Conservation (phyloP, 2,113 vertebrate species). For the Anas platyrhynchos region DNA sequence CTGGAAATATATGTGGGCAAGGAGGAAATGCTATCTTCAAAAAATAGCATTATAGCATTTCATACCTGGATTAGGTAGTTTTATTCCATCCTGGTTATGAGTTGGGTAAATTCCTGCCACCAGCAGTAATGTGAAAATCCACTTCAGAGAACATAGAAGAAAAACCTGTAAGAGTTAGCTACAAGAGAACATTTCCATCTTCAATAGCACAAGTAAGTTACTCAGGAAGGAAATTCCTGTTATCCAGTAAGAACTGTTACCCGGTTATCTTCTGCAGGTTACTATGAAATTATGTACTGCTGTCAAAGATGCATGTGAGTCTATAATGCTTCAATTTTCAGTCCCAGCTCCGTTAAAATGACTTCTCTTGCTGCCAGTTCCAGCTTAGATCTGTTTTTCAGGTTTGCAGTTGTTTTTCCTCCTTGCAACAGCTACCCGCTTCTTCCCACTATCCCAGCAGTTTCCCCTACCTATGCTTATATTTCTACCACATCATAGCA, state of each 20-base stretch:
- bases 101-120: not conserved
- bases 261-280: slow-evolving; percentile 17
- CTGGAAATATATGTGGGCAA: not conserved
- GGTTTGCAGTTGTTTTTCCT: not conserved
- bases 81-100: slow-evolving; percentile 9
- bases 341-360: not conserved
- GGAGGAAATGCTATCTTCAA: not conserved
- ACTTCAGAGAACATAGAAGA: not conserved
- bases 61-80: slow-evolving; percentile 31
- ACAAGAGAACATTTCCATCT: not conserved
- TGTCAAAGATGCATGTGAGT: not conserved
- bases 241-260: not conserved
- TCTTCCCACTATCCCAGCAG: slow-evolving; percentile 17
- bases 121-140: not conserved
- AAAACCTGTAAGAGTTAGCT: not conserved
- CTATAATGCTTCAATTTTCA: slow-evolving; percentile 35
- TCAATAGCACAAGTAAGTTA: not conserved
- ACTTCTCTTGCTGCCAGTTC: not conserved
- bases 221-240: not conserved
- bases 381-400: not conserved
- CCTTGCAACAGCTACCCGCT: not conserved
- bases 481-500: not conserved
- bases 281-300: not conserved
- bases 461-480: slow-evolving; percentile 18
- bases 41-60: not conserved